Percentiles rank a stretch among this genome's conserved stretches.
phyloP scores from a whole-genome alignment of 2,797 vertebrate species.

The Scolopax bukidnonensis region DNA sequence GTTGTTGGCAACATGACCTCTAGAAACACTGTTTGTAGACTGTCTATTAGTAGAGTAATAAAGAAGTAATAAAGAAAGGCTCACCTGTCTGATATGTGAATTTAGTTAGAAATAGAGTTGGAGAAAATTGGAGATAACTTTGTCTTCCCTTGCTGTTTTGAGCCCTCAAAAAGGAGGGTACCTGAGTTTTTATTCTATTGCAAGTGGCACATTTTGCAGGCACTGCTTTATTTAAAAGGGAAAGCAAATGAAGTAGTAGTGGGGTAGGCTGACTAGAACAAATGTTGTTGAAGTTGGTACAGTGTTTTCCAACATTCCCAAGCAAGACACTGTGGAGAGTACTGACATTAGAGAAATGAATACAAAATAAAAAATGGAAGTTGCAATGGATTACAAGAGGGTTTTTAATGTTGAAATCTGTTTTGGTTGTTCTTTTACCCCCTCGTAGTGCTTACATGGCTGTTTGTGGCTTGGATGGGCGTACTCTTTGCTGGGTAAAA shows the following conservation, averaged over 20 bases:
- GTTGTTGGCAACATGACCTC: background rate
- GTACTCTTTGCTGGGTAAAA: background rate
- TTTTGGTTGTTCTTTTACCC: background rate
- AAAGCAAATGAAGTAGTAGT: background rate
- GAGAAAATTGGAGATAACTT: background rate
- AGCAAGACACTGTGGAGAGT: background rate
- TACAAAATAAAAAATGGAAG: background rate
- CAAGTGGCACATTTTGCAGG: background rate
- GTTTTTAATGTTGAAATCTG: background rate
- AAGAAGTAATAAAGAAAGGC: background rate
- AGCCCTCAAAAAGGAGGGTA: background rate
- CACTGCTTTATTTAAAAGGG: background rate
- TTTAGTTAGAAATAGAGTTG: background rate
- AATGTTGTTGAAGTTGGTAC: background rate
- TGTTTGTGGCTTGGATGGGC: background rate
- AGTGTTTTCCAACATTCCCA: background rate
- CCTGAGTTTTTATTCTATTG: rapidly evolving
- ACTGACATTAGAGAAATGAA: background rate
- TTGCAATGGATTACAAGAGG: background rate
- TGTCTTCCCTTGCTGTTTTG: background rate
- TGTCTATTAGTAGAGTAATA: background rate
- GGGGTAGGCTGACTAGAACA: background rate
- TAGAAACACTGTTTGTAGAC: background rate
- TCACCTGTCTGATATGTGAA: background rate
- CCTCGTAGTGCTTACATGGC: background rate